Conservation (phyloP, 2,113 vertebrate genomes). For the Neotoma lepida region DNA sequence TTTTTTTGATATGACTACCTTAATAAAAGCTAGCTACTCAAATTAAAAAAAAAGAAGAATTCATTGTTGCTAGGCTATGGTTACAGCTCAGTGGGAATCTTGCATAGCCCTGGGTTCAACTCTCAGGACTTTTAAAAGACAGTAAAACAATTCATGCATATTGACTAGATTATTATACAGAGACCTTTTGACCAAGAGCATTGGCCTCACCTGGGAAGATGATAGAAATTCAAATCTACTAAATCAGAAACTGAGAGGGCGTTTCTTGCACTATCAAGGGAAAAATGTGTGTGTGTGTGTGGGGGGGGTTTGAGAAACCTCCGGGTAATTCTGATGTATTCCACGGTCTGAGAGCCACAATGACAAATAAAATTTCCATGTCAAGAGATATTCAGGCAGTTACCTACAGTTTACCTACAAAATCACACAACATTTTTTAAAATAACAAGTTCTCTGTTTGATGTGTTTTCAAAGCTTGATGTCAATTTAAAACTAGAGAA, state of each 20-base stretch:
- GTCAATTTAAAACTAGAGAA: constrained; percentile 29
- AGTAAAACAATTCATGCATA: not conserved
- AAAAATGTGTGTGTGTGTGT: not conserved
- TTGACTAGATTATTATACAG: not conserved
- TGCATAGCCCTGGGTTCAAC: not conserved
- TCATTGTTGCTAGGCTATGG: not conserved
- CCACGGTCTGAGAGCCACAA: not conserved
- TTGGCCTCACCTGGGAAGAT: not conserved
- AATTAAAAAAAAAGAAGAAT: not conserved
- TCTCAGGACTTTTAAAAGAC: not conserved
- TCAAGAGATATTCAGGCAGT: not conserved
- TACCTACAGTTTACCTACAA: not conserved
- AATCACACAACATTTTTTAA: constrained; percentile 4
- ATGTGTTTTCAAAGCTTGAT: constrained; percentile 24
- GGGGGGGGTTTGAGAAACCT: not conserved
- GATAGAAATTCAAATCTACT: not conserved
- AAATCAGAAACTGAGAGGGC: not conserved
- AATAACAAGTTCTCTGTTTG: not conserved
- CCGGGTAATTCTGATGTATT: not conserved
- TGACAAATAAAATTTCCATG: constrained; percentile 13
- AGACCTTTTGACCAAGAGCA: not conserved
- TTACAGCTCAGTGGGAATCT: not conserved
- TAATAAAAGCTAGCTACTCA: not conserved
- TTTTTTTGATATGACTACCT: not conserved
- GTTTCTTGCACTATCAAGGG: not conserved